Evolutionary conservation across 2,888 invertebrate species (phyloP).

Genomic region (Brenthis hecate): DNA sequence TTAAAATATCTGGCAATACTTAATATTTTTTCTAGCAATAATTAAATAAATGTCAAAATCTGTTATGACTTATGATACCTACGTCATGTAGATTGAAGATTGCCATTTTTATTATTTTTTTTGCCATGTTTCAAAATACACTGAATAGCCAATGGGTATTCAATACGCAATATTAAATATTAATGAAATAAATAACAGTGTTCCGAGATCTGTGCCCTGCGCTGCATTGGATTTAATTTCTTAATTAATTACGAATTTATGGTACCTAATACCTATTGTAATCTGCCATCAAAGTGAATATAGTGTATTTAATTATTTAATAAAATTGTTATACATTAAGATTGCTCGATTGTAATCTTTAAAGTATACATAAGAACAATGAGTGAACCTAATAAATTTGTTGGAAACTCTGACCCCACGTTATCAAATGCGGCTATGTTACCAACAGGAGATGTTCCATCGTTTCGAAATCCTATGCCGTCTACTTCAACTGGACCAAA

Average conservation of each 20-base stretch:
- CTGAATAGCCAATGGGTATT: not conserved
- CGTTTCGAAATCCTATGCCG: constrained; percentile 59
- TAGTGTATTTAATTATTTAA: not conserved
- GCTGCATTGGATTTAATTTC: not conserved
- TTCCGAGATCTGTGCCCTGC: not conserved
- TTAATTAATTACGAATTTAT: not conserved
- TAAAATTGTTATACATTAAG: constrained; percentile 2
- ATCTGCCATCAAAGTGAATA: constrained; percentile 4
- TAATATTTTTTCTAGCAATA: no score
- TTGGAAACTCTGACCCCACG: constrained; percentile 54
- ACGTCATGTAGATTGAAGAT: no score
- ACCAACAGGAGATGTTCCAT: constrained; percentile 45
- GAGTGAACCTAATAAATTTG: constrained; percentile 64
- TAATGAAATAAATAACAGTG: not conserved
- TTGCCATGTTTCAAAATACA: no score
- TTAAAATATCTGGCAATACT: no score
- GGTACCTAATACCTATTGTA: not conserved
- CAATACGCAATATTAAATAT: not conserved
- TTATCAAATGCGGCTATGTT: constrained; percentile 56
- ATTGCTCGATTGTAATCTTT: constrained; percentile 15
- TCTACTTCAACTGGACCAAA: constrained; percentile 48
- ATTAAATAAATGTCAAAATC: no score
- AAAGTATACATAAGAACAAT: constrained; percentile 45
- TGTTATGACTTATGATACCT: no score
- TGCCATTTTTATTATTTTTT: no score